Percentiles rank a stretch among this genome's conserved stretches.
Conservation (phyloP, 23 tunicate genomes). For the Ciona savignyi region DNA sequence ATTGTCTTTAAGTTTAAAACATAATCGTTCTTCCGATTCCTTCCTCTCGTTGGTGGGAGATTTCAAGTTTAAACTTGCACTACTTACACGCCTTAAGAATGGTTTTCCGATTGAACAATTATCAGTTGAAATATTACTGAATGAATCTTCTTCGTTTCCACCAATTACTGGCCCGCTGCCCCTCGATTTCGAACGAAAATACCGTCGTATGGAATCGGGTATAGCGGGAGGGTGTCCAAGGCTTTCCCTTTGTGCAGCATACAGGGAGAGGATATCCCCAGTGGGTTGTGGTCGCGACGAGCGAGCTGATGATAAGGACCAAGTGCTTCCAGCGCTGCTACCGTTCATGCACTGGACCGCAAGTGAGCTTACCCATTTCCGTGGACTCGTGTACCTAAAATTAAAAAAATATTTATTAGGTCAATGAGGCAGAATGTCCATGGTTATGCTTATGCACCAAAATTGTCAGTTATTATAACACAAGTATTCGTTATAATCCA, state of each 20-base stretch:
- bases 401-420: background rate
- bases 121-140: background rate
- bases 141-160: background rate
- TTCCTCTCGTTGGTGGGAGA: background rate
- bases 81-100: background rate
- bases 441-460: background rate
- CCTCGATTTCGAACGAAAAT: background rate
- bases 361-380: conserved; percentile 17
- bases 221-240: conserved; percentile 16
- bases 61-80: background rate
- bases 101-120: background rate
- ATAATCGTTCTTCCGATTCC: background rate
- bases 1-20: conserved; percentile 7
- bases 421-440: background rate
- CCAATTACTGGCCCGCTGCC: background rate
- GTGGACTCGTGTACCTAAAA: conserved; percentile 25
- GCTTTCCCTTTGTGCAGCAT: conserved; percentile 16
- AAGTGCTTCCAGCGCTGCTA: conserved; percentile 20
- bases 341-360: conserved; percentile 5
- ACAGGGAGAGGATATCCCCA: conserved; percentile 12
- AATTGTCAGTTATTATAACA: too few species aligned
- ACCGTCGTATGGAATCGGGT: conserved; percentile 32
- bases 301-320: conserved; percentile 9
- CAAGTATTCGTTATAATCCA: too few species aligned
- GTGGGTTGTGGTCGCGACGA: conserved; percentile 3